Base-by-base conservation (phyloP, 2,113 vertebrate genomes). In the Sigmodon hispidus region DNA sequence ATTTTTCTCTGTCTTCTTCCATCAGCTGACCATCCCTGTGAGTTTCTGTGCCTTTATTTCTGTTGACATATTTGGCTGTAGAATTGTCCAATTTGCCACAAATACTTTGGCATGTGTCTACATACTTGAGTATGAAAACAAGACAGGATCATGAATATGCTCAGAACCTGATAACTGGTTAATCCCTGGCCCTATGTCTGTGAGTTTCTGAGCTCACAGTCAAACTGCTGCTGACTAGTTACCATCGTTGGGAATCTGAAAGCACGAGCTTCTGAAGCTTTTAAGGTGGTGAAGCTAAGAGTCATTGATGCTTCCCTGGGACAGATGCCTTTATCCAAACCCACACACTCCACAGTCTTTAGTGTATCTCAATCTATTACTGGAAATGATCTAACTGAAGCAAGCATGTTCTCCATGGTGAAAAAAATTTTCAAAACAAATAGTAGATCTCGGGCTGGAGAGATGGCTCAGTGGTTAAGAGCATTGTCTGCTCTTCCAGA, bases 211-310 rank as follows among this genome's bases (percentile, higher is more conserved):
- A 70, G 70, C 95, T 96, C 92, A 87, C 90, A 70, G 89, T 59
- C 55, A 94, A 93, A 92, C 88, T 95, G 94, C 89, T 96, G 93
- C 84, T 96, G 91, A 93, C 95, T 95, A 92, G 77, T 81, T 91
- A 93, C 91, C 43, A 19, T 94, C 90, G 93, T 91, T 95, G 85
- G 83, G 87, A 95, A 65, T 95, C 95, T 90, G 96, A 93, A 91
- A 96, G 69, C 85, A 34, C 48, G 48, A 93, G 90, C 80, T 97
- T 95, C 93, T 87, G 93, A 95, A 94, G 93, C 95, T 95, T 96
- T 97, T 96, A 97, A 95, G 90, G 81, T 95, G 93, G 94, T 93
- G 80, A 94, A 89, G 48, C 92, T 93, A 89, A 93, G 90, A 90
- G 92, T 96, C 94, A 73, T 67, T 86, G 96, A 85, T 90, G 88